Conservation (phyloP, 1,140 invertebrate species). For the Drosophila ananassae region DNA sequence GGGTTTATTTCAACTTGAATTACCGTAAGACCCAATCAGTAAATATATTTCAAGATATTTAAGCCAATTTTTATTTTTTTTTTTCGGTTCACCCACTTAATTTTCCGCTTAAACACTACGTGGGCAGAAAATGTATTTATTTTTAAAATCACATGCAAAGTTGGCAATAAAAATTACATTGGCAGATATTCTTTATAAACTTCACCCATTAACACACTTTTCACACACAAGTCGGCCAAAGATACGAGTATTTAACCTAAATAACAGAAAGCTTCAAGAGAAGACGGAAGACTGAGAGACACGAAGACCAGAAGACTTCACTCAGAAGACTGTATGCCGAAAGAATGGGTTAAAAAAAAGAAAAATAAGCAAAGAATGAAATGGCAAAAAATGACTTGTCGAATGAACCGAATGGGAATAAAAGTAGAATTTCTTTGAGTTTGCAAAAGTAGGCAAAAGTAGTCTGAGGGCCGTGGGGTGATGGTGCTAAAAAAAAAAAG, state of each 20-base stretch:
- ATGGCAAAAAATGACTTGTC: conserved; percentile 26
- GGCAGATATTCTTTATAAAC: conserved; percentile 50
- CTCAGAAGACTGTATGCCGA: conserved; percentile 17
- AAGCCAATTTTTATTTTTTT: not conserved
- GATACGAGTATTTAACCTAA: conserved; percentile 64
- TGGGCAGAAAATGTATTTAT: not conserved
- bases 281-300: not conserved
- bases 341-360: conserved; percentile 7
- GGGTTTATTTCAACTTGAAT: conserved; percentile 12
- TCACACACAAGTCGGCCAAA: conserved; percentile 44
- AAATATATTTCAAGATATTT: conserved; percentile 3
- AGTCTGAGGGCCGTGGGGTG: not conserved
- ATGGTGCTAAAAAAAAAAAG: not conserved
- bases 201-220: conserved; percentile 78
- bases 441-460: conserved; percentile 2
- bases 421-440: conserved; percentile 12
- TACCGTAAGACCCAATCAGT: conserved; percentile 24
- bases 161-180: conserved; percentile 31
- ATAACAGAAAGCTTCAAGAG: conserved; percentile 39
- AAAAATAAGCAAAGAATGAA: conserved; percentile 27
- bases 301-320: conserved; percentile 1
- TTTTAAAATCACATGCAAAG: conserved; percentile 19
- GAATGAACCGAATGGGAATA: conserved; percentile 7
- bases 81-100: not conserved
- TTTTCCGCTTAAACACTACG: not conserved